phyloP scores from a whole-genome alignment of 2,888 invertebrate species.

The Andrena minutula region DNA sequence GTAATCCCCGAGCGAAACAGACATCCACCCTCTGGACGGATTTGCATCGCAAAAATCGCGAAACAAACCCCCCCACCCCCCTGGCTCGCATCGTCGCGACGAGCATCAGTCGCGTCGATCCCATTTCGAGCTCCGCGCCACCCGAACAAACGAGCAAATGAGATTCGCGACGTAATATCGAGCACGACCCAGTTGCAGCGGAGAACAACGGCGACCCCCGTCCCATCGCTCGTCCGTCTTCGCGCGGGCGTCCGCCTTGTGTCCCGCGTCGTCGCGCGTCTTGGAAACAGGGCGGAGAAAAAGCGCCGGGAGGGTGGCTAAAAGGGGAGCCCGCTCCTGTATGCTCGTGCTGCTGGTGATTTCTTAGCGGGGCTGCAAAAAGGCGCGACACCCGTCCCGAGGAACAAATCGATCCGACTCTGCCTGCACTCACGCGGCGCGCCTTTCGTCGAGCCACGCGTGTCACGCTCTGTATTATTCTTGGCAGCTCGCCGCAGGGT shows the following conservation, averaged over 20 bases:
- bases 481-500: background rate
- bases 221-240: slow-evolving; percentile 17
- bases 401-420: slow-evolving; percentile 69
- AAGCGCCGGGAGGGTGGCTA: slow-evolving; percentile 17
- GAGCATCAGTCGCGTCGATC: slow-evolving; percentile 49
- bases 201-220: slow-evolving; percentile 58
- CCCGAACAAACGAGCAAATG: slow-evolving; percentile 67
- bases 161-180: slow-evolving; percentile 69
- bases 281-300: slow-evolving; percentile 33
- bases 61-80: background rate
- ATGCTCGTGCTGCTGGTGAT: slow-evolving; percentile 62
- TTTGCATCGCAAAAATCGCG: slow-evolving; percentile 40
- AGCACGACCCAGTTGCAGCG: slow-evolving; percentile 63
- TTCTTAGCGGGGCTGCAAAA: slow-evolving; percentile 67
- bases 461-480: slow-evolving; percentile 52
- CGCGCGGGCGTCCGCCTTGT: slow-evolving; percentile 15
- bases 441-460: slow-evolving; percentile 7
- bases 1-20: slow-evolving; percentile 4
- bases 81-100: background rate
- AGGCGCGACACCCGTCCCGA: slow-evolving; percentile 61
- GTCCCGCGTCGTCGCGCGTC: slow-evolving; percentile 44
- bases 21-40: background rate
- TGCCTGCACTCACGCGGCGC: slow-evolving; percentile 50
- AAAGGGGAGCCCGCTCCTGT: slow-evolving; percentile 7
- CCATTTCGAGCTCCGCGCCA: slow-evolving; percentile 44